Conservation (phyloP, 2,113 vertebrate genomes). For the Ammospiza caudacuta region DNA sequence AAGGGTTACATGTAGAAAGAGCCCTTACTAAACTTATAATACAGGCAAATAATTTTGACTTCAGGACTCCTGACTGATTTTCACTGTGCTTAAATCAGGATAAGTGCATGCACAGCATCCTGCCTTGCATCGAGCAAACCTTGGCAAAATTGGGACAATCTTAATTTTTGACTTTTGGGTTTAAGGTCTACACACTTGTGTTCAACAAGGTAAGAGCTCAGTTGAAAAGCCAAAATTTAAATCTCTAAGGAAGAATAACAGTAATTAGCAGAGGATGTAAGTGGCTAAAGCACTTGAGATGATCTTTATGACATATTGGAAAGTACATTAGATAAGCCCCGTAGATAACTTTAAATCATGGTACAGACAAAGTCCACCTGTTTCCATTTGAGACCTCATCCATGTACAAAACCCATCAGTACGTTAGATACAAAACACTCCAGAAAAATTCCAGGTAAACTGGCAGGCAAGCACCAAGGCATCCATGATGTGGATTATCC, state of each 20-base stretch:
- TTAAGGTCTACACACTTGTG: background rate
- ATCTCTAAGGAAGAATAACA: background rate
- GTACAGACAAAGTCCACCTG: background rate
- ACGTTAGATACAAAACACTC: background rate
- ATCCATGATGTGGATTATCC: background rate
- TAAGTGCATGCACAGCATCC: background rate
- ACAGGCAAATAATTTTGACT: background rate
- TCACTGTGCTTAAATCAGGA: background rate
- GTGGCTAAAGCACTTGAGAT: background rate
- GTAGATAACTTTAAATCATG: background rate
- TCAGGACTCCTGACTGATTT: background rate
- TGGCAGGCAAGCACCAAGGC: background rate
- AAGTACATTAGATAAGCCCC: background rate
- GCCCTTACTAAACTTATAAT: background rate
- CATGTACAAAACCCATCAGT: background rate
- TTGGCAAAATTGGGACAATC: background rate
- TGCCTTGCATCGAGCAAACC: background rate
- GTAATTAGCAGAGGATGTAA: background rate
- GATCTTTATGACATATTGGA: background rate
- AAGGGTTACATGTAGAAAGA: background rate
- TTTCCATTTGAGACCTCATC: background rate
- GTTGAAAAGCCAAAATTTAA: background rate
- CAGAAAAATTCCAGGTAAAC: background rate
- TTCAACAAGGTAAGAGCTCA: background rate
- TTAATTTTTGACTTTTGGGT: fast-evolving